These are phyloP conservation scores for Bellardia bayeri DNA, from an alignment of 2,888 invertebrate species.

Conservation along the genomic window DNA sequence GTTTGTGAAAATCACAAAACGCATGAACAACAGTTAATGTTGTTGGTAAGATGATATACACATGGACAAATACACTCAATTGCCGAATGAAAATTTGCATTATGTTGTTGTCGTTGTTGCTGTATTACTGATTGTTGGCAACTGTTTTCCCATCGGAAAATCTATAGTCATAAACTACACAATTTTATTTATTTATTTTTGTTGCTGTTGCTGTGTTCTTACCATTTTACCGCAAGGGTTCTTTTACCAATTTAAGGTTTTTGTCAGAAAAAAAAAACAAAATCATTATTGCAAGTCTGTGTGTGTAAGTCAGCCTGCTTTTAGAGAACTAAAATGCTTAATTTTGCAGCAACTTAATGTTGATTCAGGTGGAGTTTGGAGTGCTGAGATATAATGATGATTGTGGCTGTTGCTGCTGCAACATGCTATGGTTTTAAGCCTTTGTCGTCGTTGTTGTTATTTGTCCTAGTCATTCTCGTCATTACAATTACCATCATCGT, in stretches of 20 bases:
- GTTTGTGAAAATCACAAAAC: constrained; percentile 8
- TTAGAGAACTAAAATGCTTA: constrained; percentile 58
- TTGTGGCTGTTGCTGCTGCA: constrained; percentile 40
- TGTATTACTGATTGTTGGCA: constrained; percentile 66
- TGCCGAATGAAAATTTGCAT: constrained; percentile 61
- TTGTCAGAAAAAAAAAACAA: constrained; percentile 21
- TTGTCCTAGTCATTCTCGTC: constrained; percentile 67
- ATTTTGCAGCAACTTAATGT: constrained; percentile 50
- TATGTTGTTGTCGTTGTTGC: constrained; percentile 60
- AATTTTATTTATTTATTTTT: constrained; percentile 63
- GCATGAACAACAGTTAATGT: constrained; percentile 48
- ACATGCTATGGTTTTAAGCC: constrained; percentile 25
- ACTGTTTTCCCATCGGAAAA: constrained; percentile 77
- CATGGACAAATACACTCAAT: constrained; percentile 8
- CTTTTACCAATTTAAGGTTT: constrained; percentile 65
- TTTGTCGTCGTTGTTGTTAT: constrained; percentile 46
- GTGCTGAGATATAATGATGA: constrained; percentile 57
- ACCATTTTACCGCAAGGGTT: constrained; percentile 71
- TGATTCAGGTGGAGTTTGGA: constrained; percentile 66
- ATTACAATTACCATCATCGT: constrained; percentile 64
- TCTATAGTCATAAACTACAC: constrained; percentile 73
- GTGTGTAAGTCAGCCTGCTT: constrained; percentile 8
- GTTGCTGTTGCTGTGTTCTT: constrained; percentile 14
- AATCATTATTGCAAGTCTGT: constrained; percentile 16
- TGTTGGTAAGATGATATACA: constrained; percentile 22